Evolutionary conservation across 1,140 invertebrate genomes (phyloP).

Genomic region (Epicauta chinensis): DNA sequence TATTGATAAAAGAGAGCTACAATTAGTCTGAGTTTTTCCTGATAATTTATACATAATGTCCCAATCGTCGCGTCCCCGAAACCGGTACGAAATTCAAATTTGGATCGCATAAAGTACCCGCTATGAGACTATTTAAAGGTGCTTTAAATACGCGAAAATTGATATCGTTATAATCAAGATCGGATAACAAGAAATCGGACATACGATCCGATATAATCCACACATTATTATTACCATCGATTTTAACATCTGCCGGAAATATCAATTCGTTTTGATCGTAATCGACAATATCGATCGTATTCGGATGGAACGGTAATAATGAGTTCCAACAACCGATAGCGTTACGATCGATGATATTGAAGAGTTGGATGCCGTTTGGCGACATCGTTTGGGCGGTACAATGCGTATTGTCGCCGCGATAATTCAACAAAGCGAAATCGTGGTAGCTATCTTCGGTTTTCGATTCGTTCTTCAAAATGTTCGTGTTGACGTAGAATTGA

Average conservation of each 20-base stretch:
- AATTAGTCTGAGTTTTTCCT: no score
- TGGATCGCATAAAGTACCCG: no score
- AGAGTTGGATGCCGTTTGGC: conserved; percentile 65
- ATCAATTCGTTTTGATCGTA: conserved; percentile 67
- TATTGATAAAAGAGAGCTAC: no score
- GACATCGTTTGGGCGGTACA: conserved; percentile 67
- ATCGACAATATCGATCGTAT: conserved; percentile 64
- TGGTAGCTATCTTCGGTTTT: conserved; percentile 62
- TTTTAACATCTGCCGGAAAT: conserved; percentile 73
- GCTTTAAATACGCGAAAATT: conserved; percentile 72
- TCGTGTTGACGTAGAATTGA: conserved; percentile 71
- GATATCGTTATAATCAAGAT: conserved; percentile 65
- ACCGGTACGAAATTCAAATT: no score
- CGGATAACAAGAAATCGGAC: conserved; percentile 66
- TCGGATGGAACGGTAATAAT: conserved; percentile 53
- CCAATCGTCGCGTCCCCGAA: no score
- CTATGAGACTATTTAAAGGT: conserved; percentile 54
- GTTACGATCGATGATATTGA: conserved; percentile 71
- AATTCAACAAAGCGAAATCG: conserved; percentile 62
- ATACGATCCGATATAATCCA: conserved; percentile 78
- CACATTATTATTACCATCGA: conserved; percentile 55
- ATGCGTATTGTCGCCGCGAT: conserved; percentile 59
- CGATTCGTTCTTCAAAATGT: conserved; percentile 59
- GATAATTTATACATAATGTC: no score
- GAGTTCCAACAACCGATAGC: conserved; percentile 77